Base-by-base conservation (phyloP, 2,113 vertebrate species). In the Brachypteracias leptosomus region DNA sequence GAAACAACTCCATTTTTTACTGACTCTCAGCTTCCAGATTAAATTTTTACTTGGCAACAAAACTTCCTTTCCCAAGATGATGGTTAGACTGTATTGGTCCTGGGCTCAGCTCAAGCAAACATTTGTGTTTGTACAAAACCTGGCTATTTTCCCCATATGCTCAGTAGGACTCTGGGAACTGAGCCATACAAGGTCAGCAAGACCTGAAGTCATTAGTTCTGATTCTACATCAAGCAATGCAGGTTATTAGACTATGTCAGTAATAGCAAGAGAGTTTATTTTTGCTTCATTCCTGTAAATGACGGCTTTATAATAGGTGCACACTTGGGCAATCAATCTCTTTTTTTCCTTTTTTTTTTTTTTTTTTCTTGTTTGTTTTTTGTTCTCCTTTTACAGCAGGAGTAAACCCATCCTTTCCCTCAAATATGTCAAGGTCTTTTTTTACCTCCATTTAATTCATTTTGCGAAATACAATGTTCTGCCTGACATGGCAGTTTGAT, bases 41-140 rank as follows among this genome's bases (percentile, higher is more conserved):
- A 97, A 91, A 95, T 97, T 97, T 95, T 95, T 77, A 93, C 96
- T 97, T 97, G 95, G 96, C 96, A 98, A 96, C 96, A 97, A 94
- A 98, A 97, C 93, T 97, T 96, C 88, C 65, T 93, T 95, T 97
- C 88, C 96, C 94, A 96, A 95, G 96, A 95, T 82, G 95, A 90
- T 89, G 88, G 79, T 96, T 95, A 95, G 65, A 55, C 78, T 94
- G n/a, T 94, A 96, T 94, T 95, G 88, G 95, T 96, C 94, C 95
- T 87, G 88, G 93, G 94, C 91, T 96, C 81, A 93, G 94, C 91
- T 88, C 95, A 89, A 96, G 93, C 70, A 97, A 97, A 97, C 95
- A 95, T 98, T 98, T 97, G 91, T 96, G 95, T 96, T 97, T 97
- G 86, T 90, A 96, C 95, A 95, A 96, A 97, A 96, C 85, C 94